Percentiles rank a stretch among this genome's conserved stretches.
Evolutionary conservation across 2,888 invertebrate species (phyloP).

Genomic region (Heliconius aoede): DNA sequence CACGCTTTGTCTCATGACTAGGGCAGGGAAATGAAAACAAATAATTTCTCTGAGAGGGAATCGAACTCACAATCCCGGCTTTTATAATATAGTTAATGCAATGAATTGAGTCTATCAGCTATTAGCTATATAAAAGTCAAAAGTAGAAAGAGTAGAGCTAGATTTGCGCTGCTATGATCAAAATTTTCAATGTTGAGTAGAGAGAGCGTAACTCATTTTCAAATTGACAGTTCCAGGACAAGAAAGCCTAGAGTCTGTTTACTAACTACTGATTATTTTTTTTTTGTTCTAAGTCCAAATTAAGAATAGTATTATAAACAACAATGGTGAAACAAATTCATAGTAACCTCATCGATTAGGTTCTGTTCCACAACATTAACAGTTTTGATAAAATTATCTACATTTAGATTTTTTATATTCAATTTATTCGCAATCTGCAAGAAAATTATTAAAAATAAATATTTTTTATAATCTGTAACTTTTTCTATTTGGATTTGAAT

Average conservation of each 20-base stretch:
- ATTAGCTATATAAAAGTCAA: not conserved
- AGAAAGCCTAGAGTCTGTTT: too few relatives aligned
- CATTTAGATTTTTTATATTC: conserved; percentile 51
- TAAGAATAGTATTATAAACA: not conserved
- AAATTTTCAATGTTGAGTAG: not conserved
- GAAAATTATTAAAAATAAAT: conserved; percentile 38
- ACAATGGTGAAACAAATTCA: not conserved
- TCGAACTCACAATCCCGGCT: not conserved
- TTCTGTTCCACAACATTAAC: conserved; percentile 61
- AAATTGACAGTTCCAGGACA: too few relatives aligned
- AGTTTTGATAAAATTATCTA: conserved; percentile 62
- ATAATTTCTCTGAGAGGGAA: not conserved
- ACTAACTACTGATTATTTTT: too few relatives aligned
- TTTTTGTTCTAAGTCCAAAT: not conserved
- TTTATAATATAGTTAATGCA: not conserved
- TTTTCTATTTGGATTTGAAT: too few relatives aligned
- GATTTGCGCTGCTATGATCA: not conserved
- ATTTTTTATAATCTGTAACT: too few relatives aligned
- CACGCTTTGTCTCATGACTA: not conserved
- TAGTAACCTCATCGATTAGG: conserved; percentile 70
- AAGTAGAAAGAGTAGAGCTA: not conserved
- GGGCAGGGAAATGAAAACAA: too few relatives aligned
- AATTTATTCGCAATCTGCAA: conserved; percentile 62
- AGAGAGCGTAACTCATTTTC: too few relatives aligned
- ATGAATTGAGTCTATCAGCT: not conserved